Conservation (phyloP, 2,888 invertebrate species). For the Acrocera orbiculus region DNA sequence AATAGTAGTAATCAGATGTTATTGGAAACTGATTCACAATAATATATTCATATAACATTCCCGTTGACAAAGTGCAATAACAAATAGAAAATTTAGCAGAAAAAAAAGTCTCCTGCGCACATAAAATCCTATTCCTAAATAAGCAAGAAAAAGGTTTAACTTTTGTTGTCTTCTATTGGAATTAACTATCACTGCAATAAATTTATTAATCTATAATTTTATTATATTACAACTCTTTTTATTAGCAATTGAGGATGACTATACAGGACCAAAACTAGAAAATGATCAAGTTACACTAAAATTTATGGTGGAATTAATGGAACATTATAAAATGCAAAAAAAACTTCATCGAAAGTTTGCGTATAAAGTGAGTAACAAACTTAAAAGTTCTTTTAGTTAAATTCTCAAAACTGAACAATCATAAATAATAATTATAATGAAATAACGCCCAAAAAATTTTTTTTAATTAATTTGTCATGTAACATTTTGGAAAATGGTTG, state of each 20-base stretch:
- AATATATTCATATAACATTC: too few species aligned
- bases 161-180: too few species aligned
- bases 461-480: background rate
- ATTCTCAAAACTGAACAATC: background rate
- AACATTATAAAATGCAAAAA: conserved; percentile 77
- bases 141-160: too few species aligned
- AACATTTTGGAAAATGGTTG: background rate
- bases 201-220: too few species aligned
- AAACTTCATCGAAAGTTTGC: conserved; percentile 94
- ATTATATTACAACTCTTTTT: too few species aligned
- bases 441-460: background rate
- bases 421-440: background rate
- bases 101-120: too few species aligned
- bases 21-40: too few species aligned
- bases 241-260: conserved; percentile 85
- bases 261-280: conserved; percentile 76
- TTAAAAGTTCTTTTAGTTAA: conserved; percentile 2
- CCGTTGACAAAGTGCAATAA: too few species aligned
- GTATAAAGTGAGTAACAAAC: conserved; percentile 51
- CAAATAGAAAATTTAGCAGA: too few species aligned
- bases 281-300: conserved; percentile 73
- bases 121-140: too few species aligned
- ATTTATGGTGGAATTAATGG: conserved; percentile 80
- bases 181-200: too few species aligned
- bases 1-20: too few species aligned